Percentiles rank a stretch among this genome's conserved stretches.
Evolutionary conservation across 2,797 vertebrate species (phyloP).

Genomic region (Microctenopoma lineatum): DNA sequence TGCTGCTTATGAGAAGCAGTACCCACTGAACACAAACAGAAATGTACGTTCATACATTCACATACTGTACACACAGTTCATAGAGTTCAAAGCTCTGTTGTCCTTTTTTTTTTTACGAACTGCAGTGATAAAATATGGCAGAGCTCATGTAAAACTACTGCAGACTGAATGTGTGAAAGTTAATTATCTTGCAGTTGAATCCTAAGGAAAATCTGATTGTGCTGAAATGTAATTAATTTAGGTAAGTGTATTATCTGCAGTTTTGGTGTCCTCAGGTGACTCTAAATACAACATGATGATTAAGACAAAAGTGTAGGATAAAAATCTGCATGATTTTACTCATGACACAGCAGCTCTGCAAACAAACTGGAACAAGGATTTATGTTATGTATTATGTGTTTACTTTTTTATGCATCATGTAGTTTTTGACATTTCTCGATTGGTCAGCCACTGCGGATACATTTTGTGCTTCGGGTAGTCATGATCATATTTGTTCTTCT

Average conservation of each 20-base stretch:
- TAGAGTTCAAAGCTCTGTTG: neutral
- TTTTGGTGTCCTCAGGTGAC: slow-evolving; percentile 56
- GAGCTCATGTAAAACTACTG: slow-evolving; percentile 57
- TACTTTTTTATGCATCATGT: neutral
- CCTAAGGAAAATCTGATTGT: slow-evolving; percentile 49
- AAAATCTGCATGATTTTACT: neutral
- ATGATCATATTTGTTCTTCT: neutral
- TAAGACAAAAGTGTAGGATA: slow-evolving; percentile 1
- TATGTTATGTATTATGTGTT: neutral
- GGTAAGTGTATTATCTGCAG: slow-evolving; percentile 53
- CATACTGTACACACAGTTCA: slow-evolving; percentile 4
- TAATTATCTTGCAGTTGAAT: slow-evolving; percentile 49
- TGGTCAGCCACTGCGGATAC: too few relatives aligned
- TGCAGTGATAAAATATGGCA: slow-evolving; percentile 59
- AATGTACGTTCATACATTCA: neutral
- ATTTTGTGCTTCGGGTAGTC: neutral
- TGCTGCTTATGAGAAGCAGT: slow-evolving; percentile 57
- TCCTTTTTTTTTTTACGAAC: slow-evolving; percentile 2
- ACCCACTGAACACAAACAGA: slow-evolving; percentile 8
- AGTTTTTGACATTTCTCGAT: neutral
- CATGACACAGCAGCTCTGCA: neutral
- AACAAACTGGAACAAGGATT: neutral
- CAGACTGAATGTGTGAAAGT: slow-evolving; percentile 45
- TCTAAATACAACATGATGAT: slow-evolving; percentile 41
- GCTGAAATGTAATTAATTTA: slow-evolving; percentile 42